Conservation (phyloP, 2,797 vertebrate species). For the Melanotaenia trifasciata region DNA sequence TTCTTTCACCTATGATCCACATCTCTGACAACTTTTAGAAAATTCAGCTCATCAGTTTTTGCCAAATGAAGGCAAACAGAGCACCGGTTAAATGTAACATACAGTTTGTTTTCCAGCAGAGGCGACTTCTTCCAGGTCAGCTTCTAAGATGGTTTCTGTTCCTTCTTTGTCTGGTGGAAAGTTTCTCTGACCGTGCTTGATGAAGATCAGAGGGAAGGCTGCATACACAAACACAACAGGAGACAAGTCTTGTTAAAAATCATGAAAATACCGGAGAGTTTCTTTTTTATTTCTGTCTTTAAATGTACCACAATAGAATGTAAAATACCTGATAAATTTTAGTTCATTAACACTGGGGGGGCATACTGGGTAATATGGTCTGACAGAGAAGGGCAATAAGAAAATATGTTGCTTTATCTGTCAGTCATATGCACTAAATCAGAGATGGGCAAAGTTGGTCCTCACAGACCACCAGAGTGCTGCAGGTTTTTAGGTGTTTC, state of each 20-base stretch:
- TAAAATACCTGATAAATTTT: neutral
- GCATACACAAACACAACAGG: conserved; percentile 2
- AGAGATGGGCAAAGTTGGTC: no score
- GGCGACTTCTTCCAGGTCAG: conserved; percentile 72
- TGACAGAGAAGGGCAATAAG: no score
- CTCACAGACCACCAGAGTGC: no score
- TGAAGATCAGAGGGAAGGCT: conserved; percentile 81
- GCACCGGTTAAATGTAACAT: neutral
- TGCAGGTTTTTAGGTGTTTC: no score
- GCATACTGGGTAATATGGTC: no score
- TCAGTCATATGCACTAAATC: no score
- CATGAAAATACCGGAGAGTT: neutral
- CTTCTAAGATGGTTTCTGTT: conserved; percentile 61
- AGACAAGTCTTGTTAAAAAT: neutral
- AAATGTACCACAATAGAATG: no score
- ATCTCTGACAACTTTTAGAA: no score
- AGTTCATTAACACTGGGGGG: no score
- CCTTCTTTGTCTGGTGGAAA: conserved; percentile 37
- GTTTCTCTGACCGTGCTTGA: conserved; percentile 69
- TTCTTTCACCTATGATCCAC: no score
- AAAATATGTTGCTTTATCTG: no score
- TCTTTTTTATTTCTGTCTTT: neutral
- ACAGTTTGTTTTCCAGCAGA: conserved; percentile 39
- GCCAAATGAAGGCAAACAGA: neutral
- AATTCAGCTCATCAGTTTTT: neutral